Evolutionary conservation across 2,113 vertebrate genomes (phyloP), one percentile per base, ranked within the genome.

Genomic region (Engraulis encrasicolus): DNA sequence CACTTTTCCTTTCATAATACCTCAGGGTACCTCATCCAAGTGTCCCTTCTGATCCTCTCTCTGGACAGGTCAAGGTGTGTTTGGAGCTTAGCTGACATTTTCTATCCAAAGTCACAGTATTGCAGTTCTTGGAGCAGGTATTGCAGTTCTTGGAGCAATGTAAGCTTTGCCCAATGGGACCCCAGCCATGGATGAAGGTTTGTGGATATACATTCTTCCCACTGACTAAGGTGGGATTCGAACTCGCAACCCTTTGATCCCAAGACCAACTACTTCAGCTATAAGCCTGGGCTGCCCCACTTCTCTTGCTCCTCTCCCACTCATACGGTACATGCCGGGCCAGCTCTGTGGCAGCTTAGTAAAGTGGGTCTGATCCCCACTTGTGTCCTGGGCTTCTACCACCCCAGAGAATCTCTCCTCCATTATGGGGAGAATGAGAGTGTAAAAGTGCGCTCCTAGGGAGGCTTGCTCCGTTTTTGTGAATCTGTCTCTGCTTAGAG

Each of bases 61-160:
- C n/a, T 12, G 58, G 58, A 66, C 58, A 31, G n/a, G 58, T 66
- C 58, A 66, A 66, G 58, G 58, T 66, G n/a, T 31, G 23, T 66
- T 66, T 11, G 58, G 23, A n/a, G n/a, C n/a, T n/a, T n/a, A n/a
- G n/a, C n/a, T n/a, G n/a, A n/a, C n/a, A n/a, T n/a, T n/a, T n/a
- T n/a, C n/a, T n/a, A n/a, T n/a, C n/a, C n/a, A n/a, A n/a, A n/a
- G n/a, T n/a, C n/a, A n/a, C n/a, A n/a, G n/a, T n/a, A n/a, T n/a
- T n/a, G n/a, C n/a, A n/a, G n/a, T n/a, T n/a, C n/a, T n/a, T n/a
- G n/a, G n/a, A n/a, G n/a, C n/a, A n/a, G n/a, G n/a, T n/a, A n/a
- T n/a, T n/a, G n/a, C n/a, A n/a, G n/a, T n/a, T n/a, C n/a, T n/a
- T n/a, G n/a, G n/a, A n/a, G n/a, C n/a, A n/a, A n/a, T n/a, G n/a